Evolutionary conservation across 2,888 invertebrate genomes (phyloP).

Genomic region (Sabellastarte sp.): DNA sequence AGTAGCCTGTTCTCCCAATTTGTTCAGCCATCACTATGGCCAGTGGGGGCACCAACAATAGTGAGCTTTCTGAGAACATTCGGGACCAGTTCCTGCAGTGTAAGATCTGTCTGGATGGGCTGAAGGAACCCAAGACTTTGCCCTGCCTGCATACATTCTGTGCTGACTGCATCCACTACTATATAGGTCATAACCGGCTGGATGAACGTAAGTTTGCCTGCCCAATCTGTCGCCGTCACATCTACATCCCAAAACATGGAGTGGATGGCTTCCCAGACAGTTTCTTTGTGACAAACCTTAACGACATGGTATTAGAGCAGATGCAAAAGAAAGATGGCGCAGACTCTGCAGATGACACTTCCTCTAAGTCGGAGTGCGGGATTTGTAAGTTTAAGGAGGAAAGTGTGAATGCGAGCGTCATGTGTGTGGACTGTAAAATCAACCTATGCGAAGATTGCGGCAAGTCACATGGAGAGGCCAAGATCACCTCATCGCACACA

Average conservation of each 20-base stretch:
- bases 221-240: conserved; percentile 30
- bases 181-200: conserved; percentile 24
- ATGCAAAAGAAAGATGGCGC: background rate
- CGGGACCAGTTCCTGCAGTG: conserved; percentile 31
- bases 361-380: conserved; percentile 13
- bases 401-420: background rate
- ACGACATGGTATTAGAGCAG: conserved; percentile 17
- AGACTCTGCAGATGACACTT: background rate
- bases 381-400: conserved; percentile 28
- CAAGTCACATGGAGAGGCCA: conserved; percentile 17
- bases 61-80: conserved; percentile 24
- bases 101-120: conserved; percentile 28
- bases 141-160: conserved; percentile 35
- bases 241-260: conserved; percentile 28
- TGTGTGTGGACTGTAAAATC: conserved; percentile 29
- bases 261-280: conserved; percentile 30
- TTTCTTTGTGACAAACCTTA: conserved; percentile 28
- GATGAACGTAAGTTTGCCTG: conserved; percentile 31
- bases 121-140: conserved; percentile 31
- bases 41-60: no score
- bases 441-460: conserved; percentile 23
- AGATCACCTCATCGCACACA: conserved; percentile 27
- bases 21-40: no score
- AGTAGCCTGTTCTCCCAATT: no score
- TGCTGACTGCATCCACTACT: conserved; percentile 22